A percentile compares a stretch with the other conserved stretches of the same genome.
Evolutionary conservation across 2,113 vertebrate genomes (phyloP).

Genomic region (Pelobates fuscus): DNA sequence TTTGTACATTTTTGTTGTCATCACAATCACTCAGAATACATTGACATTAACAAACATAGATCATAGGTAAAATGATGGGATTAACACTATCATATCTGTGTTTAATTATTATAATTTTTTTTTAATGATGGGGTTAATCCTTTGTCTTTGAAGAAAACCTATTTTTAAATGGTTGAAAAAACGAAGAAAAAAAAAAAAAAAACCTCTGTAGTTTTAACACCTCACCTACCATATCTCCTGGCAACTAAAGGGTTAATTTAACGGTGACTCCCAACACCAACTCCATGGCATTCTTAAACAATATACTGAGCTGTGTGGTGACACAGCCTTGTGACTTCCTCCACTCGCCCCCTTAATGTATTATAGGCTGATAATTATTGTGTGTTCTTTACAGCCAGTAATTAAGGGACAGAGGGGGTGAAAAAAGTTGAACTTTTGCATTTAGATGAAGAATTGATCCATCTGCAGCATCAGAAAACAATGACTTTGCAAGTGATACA

Average conservation of each 20-base stretch:
- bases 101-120: no score
- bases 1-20: no score
- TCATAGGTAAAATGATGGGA: no score
- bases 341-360: slow-evolving; percentile 69
- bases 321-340: slow-evolving; percentile 52
- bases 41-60: no score
- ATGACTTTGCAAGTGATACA: slow-evolving; percentile 24
- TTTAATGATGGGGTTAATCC: no score
- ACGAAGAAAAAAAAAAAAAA: no score
- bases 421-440: slow-evolving; percentile 60
- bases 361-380: slow-evolving; percentile 83
- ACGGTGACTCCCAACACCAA: slow-evolving; percentile 36
- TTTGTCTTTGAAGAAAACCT: no score
- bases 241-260: slow-evolving; percentile 4
- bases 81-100: no score
- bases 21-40: no score
- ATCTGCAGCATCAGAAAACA: slow-evolving; percentile 39
- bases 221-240: neutral
- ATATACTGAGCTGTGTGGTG: slow-evolving; percentile 46
- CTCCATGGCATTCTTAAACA: slow-evolving; percentile 51
- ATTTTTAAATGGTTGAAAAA: no score
- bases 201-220: no score
- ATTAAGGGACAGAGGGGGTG: slow-evolving; percentile 78
- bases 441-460: slow-evolving; percentile 39
- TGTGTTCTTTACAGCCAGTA: slow-evolving; percentile 79